Conservation (phyloP, 2,113 vertebrate genomes). For the Apeltes quadracus region DNA sequence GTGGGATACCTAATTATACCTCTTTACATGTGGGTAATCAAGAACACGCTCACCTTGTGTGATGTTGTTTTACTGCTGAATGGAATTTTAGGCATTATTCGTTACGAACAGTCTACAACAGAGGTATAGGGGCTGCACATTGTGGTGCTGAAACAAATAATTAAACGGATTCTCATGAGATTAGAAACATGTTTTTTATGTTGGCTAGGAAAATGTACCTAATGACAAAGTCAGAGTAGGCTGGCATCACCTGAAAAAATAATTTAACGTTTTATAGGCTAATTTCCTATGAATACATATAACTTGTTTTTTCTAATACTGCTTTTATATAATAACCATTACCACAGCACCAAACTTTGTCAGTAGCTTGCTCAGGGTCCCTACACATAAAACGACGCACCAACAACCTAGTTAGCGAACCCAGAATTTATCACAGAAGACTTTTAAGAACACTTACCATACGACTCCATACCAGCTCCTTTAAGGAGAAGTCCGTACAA, state of each 20-base stretch:
- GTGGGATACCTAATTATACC: slow-evolving; percentile 64
- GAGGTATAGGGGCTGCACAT: background rate
- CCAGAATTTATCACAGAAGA: too few relatives aligned
- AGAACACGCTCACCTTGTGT: slow-evolving; percentile 74
- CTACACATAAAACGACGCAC: too few relatives aligned
- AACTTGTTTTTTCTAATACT: background rate
- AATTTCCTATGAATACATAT: background rate
- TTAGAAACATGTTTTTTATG: background rate
- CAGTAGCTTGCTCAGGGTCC: too few relatives aligned
- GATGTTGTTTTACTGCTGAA: slow-evolving; percentile 48
- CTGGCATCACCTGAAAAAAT: background rate
- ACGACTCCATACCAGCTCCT: too few relatives aligned
- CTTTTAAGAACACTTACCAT: too few relatives aligned
- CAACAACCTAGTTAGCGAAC: too few relatives aligned
- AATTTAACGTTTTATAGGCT: background rate
- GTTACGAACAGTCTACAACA: background rate
- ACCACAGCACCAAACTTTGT: too few relatives aligned
- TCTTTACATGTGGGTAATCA: slow-evolving; percentile 63
- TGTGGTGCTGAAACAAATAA: background rate
- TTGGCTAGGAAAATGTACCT: background rate
- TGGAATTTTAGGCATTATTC: slow-evolving; percentile 28
- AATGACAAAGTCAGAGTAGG: background rate
- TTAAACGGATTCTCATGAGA: background rate
- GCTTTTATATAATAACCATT: background rate
- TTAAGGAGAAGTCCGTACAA: too few relatives aligned